phyloP scores from a whole-genome alignment of 2,113 vertebrate species.

The Myotis yumanensis region DNA sequence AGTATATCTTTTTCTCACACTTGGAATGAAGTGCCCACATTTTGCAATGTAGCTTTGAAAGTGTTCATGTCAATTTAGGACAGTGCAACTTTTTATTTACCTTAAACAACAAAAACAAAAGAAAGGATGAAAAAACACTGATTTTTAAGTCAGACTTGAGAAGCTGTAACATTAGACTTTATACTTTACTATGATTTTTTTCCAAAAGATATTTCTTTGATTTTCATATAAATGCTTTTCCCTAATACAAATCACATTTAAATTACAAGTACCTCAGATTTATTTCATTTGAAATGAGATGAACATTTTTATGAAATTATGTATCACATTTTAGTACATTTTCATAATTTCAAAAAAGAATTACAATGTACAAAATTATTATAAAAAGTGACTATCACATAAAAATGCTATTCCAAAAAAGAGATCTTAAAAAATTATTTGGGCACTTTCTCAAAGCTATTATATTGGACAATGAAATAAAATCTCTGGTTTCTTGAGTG shows the following conservation, averaged over 20 bases:
- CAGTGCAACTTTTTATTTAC: slow-evolving; percentile 53
- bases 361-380: slow-evolving; percentile 30
- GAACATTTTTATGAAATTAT: slow-evolving; percentile 62
- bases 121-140: neutral
- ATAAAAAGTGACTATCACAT: slow-evolving; percentile 4
- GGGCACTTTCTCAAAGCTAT: slow-evolving; percentile 38
- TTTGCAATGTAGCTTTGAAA: slow-evolving; percentile 64
- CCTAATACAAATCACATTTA: slow-evolving; percentile 42
- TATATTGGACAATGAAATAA: slow-evolving; percentile 10
- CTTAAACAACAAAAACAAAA: slow-evolving; percentile 26
- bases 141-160: slow-evolving; percentile 59
- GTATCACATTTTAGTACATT: slow-evolving; percentile 35
- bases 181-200: slow-evolving; percentile 51
- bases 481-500: neutral
- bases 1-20: slow-evolving; percentile 64
- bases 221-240: neutral
- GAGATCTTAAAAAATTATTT: slow-evolving; percentile 54
- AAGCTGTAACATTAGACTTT: slow-evolving; percentile 4
- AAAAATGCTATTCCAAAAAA: slow-evolving; percentile 37
- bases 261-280: slow-evolving; percentile 59
- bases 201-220: slow-evolving; percentile 37
- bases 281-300: slow-evolving; percentile 66
- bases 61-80: slow-evolving; percentile 58
- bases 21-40: slow-evolving; percentile 54
- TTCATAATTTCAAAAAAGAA: slow-evolving; percentile 50